Percentiles rank a stretch among this genome's conserved stretches.
phyloP scores from a whole-genome alignment of 1,140 invertebrate species.

The Triops cancriformis region DNA sequence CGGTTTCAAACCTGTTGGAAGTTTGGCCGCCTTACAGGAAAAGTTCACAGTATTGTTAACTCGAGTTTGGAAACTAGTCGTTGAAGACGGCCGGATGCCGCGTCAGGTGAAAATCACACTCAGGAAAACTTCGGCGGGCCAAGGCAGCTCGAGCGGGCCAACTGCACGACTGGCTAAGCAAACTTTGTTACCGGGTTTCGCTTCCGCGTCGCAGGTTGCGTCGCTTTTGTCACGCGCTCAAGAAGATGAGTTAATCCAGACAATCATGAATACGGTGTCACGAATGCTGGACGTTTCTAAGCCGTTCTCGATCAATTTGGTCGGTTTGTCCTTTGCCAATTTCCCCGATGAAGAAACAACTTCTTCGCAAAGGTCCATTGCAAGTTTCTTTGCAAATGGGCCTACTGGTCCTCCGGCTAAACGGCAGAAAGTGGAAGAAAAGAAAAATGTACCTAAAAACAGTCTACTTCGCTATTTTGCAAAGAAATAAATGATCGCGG shows the following conservation, averaged over 20 bases:
- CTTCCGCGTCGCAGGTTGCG: conserved; percentile 29
- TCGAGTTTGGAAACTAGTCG: conserved; percentile 56
- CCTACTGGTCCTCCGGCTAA: conserved; percentile 37
- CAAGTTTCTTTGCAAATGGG: conserved; percentile 23
- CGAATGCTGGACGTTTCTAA: conserved; percentile 59
- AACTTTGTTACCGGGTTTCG: conserved; percentile 46
- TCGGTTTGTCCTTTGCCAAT: conserved; percentile 68
- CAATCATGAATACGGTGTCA: conserved; percentile 63
- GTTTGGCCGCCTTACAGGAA: conserved; percentile 58
- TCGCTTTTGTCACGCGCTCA: conserved; percentile 40
- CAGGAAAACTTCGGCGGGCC: conserved; percentile 53
- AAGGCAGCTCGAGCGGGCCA: conserved; percentile 38
- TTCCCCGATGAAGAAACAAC: conserved; percentile 55
- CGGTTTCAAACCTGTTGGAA: conserved; percentile 56
- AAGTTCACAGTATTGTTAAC: conserved; percentile 55
- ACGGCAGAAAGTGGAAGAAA: conserved; percentile 50
- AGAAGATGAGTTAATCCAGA: conserved; percentile 54
- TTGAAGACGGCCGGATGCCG: conserved; percentile 65
- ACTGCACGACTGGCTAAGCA: conserved; percentile 59
- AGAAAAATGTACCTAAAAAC: conserved; percentile 60
- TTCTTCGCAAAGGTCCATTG: conserved; percentile 51
- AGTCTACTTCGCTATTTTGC: not conserved
- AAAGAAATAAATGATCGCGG: not conserved
- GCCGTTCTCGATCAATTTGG: conserved; percentile 64
- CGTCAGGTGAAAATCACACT: conserved; percentile 60